Conservation (phyloP, 2,888 invertebrate species). For the Julus scanicus region DNA sequence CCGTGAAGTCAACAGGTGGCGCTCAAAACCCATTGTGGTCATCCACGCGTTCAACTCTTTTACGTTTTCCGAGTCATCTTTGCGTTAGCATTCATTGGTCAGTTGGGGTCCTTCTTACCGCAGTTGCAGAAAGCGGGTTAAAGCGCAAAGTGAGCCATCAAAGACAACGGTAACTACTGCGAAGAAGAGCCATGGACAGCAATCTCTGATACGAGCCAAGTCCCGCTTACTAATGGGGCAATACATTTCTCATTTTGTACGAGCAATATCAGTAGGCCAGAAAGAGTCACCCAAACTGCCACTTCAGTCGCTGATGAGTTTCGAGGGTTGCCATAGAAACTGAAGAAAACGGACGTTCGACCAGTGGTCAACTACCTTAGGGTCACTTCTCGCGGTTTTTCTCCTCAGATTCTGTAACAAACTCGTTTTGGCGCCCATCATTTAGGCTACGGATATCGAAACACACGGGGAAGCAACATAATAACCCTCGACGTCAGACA, state of each 20-base stretch:
- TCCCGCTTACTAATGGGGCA: slow-evolving; percentile 6
- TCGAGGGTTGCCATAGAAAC: not conserved
- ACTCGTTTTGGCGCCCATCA: not conserved
- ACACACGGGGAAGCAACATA: not conserved
- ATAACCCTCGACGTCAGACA: not conserved
- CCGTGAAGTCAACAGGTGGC: not conserved
- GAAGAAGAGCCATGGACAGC: not conserved
- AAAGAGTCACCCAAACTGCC: slow-evolving; percentile 38
- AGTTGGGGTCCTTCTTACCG: not conserved
- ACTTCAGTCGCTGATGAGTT: slow-evolving; percentile 26
- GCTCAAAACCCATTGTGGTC: not conserved
- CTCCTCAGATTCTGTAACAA: not conserved
- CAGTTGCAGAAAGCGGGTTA: not conserved
- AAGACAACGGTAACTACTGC: not conserved
- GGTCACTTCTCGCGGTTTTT: not conserved
- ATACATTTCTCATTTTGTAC: slow-evolving; percentile 26
- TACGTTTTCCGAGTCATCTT: not conserved
- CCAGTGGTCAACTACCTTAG: not conserved
- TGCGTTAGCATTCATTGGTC: slow-evolving; percentile 10
- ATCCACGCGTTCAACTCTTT: not conserved
- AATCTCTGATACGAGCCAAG: not conserved
- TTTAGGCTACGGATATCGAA: not conserved
- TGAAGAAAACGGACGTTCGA: not conserved
- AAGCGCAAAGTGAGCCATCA: slow-evolving; percentile 34
- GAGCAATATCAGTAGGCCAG: slow-evolving; percentile 8